Evolutionary conservation across 2,113 vertebrate genomes (phyloP).

Genomic region (Ascaphus truei): DNA sequence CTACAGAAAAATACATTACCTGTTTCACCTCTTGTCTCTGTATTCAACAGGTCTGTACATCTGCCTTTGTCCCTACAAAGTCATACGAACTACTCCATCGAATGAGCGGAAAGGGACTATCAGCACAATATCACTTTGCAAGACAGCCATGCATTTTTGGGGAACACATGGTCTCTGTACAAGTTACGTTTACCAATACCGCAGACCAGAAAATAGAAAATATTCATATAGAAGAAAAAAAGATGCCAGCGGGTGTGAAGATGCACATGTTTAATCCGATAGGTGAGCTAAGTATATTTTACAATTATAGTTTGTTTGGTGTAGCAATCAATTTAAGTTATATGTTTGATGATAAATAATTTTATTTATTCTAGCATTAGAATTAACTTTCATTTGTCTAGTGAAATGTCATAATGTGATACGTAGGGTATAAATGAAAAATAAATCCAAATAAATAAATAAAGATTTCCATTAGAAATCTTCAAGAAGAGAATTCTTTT

Average conservation of each 20-base stretch:
- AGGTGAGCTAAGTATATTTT: constrained; percentile 57
- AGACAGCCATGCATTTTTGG: constrained; percentile 79
- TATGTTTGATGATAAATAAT: no score
- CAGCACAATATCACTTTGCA: constrained; percentile 83
- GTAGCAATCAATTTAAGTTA: no score
- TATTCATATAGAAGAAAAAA: constrained; percentile 75
- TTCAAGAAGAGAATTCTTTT: no score
- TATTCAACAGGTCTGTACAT: constrained; percentile 66
- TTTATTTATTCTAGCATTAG: no score
- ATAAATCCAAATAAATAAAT: no score
- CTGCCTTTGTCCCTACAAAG: constrained; percentile 74
- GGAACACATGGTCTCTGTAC: constrained; percentile 81
- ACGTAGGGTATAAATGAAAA: no score
- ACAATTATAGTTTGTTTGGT: no score
- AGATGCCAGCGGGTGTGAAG: constrained; percentile 64
- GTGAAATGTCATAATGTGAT: no score
- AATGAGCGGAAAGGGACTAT: constrained; percentile 90
- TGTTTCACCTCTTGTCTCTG: no score
- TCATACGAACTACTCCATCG: constrained; percentile 84
- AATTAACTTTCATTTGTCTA: no score
- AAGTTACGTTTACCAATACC: constrained; percentile 78
- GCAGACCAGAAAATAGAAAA: constrained; percentile 77
- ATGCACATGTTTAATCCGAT: constrained; percentile 80
- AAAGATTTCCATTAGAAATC: no score
- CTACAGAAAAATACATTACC: no score